Evolutionary conservation across 2,113 vertebrate species (phyloP).

Genomic region (Bungarus multicinctus): DNA sequence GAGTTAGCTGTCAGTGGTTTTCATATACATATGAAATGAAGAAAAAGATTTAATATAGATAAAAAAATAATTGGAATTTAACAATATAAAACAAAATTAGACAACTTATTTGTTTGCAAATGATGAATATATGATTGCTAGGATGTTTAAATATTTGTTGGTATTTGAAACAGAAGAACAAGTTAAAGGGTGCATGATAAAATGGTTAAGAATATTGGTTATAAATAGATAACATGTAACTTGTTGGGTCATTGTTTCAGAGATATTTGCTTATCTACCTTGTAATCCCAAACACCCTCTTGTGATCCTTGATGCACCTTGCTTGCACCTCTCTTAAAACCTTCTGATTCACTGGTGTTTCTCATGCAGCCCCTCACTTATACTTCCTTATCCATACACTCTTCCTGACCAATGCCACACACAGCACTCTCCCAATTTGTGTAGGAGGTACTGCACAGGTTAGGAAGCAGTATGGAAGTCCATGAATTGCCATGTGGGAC

Average conservation of each 20-base stretch:
- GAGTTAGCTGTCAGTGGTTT: not conserved
- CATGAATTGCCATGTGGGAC: not conserved
- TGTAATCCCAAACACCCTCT: no score
- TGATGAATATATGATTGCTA: not conserved
- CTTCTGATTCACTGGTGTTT: not conserved
- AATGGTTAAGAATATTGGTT: not conserved
- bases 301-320: not conserved
- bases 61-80: not conserved
- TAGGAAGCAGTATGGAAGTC: not conserved
- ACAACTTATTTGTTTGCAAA: not conserved
- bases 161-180: not conserved
- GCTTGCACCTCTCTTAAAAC: not conserved
- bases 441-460: not conserved
- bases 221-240: not conserved
- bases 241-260: not conserved
- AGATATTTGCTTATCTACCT: not conserved
- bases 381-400: not conserved
- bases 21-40: not conserved
- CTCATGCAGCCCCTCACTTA: not conserved
- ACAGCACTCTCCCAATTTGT: not conserved
- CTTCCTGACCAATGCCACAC: not conserved
- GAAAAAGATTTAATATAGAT: not conserved
- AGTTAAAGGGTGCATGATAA: not conserved
- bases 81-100: not conserved
- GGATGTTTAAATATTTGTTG: not conserved